These are phyloP conservation scores for Julus scanicus DNA, from an alignment of 2,888 invertebrate genomes.

Conservation along the genomic window DNA sequence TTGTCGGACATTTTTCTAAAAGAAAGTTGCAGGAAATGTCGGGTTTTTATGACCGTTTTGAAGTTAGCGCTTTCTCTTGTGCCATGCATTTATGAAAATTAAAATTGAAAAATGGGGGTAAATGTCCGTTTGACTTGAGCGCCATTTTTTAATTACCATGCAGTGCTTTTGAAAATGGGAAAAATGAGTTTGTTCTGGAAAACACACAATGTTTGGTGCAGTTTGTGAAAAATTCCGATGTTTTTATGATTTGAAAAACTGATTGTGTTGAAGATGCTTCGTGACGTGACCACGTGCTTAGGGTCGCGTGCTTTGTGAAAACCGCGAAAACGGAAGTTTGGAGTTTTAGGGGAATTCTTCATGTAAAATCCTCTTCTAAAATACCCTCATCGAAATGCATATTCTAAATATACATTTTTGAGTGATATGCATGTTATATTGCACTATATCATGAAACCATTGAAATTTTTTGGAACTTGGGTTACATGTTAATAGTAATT, in stretches of 20 bases:
- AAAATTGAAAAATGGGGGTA: conserved; percentile 36
- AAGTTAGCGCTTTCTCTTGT: not conserved
- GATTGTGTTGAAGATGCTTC: not conserved
- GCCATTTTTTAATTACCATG: conserved; percentile 27
- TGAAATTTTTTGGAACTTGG: too few relatives aligned
- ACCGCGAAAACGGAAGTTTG: not conserved
- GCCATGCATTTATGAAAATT: conserved; percentile 1
- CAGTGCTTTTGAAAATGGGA: not conserved
- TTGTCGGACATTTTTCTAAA: conserved; percentile 29
- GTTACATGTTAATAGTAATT: too few relatives aligned
- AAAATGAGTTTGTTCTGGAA: not conserved
- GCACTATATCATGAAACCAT: too few relatives aligned
- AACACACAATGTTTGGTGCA: not conserved
- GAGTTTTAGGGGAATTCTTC: not conserved
- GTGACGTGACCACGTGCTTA: not conserved
- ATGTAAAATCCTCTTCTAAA: not conserved
- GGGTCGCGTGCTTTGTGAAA: not conserved
- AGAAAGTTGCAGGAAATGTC: conserved; percentile 39
- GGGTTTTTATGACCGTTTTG: conserved; percentile 36
- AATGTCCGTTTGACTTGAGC: conserved; percentile 14
- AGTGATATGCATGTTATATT: too few relatives aligned
- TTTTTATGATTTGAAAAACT: not conserved
- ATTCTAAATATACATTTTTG: not conserved
- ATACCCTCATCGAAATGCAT: not conserved
- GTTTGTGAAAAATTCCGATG: conserved; percentile 2